Percentiles rank a stretch among this genome's conserved stretches.
Conservation (phyloP, 2,797 vertebrate species). For the Pantherophis vulpinus region DNA sequence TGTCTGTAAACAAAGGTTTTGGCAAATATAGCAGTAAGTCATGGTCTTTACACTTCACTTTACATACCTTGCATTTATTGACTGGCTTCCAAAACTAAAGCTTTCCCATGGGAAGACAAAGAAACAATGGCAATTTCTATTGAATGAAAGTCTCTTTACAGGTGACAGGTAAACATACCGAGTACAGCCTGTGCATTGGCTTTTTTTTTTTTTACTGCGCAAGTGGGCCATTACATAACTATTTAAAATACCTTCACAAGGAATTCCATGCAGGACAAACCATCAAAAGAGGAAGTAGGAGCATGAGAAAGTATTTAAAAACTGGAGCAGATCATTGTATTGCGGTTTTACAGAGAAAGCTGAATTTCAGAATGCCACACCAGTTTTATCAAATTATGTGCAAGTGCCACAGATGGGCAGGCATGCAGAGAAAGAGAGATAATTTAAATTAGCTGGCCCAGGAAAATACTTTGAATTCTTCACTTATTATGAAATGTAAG, state of each 20-base stretch:
- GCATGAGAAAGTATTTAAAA: conserved; percentile 11
- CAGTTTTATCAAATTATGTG: background rate
- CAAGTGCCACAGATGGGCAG: background rate
- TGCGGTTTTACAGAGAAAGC: background rate
- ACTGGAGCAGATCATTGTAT: background rate
- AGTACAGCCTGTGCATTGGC: conserved; percentile 57
- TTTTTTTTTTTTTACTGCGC: conserved; percentile 55
- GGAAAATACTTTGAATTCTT: background rate
- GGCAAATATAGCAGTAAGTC: conserved; percentile 43
- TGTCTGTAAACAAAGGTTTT: conserved; percentile 31
- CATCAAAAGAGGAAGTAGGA: conserved; percentile 24
- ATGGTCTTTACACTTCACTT: conserved; percentile 60
- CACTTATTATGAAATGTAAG: background rate
- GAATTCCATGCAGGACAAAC: conserved; percentile 37
- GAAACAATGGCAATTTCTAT: conserved; percentile 75
- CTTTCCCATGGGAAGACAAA: conserved; percentile 82
- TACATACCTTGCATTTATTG: conserved; percentile 71
- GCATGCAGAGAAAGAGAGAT: background rate
- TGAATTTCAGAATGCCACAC: background rate
- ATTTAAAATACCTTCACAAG: conserved; percentile 65
- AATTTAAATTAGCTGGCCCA: background rate
- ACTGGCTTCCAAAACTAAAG: conserved; percentile 67
- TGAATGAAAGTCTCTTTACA: conserved; percentile 72
- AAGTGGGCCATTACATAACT: conserved; percentile 68
- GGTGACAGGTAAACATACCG: conserved; percentile 73